A percentile compares a stretch with the other conserved stretches of the same genome.
These are phyloP conservation scores for Gymnosoma rotundatum DNA, from an alignment of 2,888 invertebrate genomes.

Conservation along the genomic window DNA sequence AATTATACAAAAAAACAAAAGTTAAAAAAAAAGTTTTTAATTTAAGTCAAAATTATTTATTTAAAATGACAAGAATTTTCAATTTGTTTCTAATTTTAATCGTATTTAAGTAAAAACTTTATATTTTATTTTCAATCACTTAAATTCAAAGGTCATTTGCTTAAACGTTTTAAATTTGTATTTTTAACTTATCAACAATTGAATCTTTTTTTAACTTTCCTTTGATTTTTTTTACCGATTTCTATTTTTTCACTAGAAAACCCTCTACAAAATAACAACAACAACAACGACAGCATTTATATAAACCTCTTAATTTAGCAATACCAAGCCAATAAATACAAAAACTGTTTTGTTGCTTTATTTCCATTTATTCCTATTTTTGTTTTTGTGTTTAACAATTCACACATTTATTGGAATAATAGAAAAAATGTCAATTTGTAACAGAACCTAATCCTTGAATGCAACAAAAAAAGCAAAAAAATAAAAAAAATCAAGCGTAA, in stretches of 20 bases:
- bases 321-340: slow-evolving; percentile 27
- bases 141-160: background rate
- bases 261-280: background rate
- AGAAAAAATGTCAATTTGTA: slow-evolving; percentile 56
- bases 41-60: too few relatives aligned
- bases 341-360: slow-evolving; percentile 5
- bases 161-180: background rate
- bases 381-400: slow-evolving; percentile 38
- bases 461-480: background rate
- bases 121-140: background rate
- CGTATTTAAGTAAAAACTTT: background rate
- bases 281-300: background rate
- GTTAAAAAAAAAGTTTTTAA: too few relatives aligned
- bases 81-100: background rate
- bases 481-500: background rate
- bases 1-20: too few relatives aligned
- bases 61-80: background rate
- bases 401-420: slow-evolving; percentile 51
- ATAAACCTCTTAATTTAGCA: slow-evolving; percentile 32
- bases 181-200: background rate
- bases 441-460: slow-evolving; percentile 44
- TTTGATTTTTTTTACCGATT: background rate
- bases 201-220: background rate
- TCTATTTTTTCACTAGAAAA: background rate
- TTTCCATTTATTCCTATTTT: background rate